Evolutionary conservation across 2,113 vertebrate genomes (phyloP), one percentile per base, ranked within the genome.

Genomic region (Catagonus wagneri): DNA sequence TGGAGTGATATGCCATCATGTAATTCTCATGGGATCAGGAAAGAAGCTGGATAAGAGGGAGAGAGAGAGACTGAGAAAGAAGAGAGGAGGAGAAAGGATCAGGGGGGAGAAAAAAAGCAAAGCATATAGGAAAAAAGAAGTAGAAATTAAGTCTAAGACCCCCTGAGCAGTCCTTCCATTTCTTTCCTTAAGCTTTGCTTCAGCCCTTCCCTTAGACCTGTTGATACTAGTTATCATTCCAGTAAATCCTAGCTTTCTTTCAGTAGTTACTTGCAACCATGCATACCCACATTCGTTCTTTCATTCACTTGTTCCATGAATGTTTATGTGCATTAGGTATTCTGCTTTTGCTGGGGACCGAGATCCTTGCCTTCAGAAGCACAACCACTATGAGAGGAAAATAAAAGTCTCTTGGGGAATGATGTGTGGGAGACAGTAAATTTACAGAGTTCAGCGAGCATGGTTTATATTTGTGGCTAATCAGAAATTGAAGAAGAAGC

Each of bases 381-480:
- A 83, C 14, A 34, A 23, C 8, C 14, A 80, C 44, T 29, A 3
- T 29, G 22, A 52, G 79, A 74, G 52, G 39, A 83, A 90, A 95
- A 63, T 32, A 58, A 93, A 81, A 29, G 22, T 56, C 71, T 93
- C 25, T 96, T 86, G 76, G 61, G 25, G 65, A 91, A 90, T 90
- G 74, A 66, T 58, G 50, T 92, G 27, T 69, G 61, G 22, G 66
- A 84, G 61, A 54, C 50, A 89, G 63, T 79, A 80, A 80, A 96
- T 88, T 83, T 56, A 92, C 56, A 89, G 80, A 85, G 52, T 78
- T 72, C 52, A 65, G 66, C 80, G 32, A 84, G 61, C 84, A 90
- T 95, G 95, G 75, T 88, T 84, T 96, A 23, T 92, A 84, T 95
- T 90, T 97, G 23, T 80, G 25, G 61, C 71, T 95, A 97, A 97